Percentiles rank a stretch among this genome's conserved stretches.
Conservation (phyloP, 2,113 vertebrate genomes). For the Macquaria ambigua region DNA sequence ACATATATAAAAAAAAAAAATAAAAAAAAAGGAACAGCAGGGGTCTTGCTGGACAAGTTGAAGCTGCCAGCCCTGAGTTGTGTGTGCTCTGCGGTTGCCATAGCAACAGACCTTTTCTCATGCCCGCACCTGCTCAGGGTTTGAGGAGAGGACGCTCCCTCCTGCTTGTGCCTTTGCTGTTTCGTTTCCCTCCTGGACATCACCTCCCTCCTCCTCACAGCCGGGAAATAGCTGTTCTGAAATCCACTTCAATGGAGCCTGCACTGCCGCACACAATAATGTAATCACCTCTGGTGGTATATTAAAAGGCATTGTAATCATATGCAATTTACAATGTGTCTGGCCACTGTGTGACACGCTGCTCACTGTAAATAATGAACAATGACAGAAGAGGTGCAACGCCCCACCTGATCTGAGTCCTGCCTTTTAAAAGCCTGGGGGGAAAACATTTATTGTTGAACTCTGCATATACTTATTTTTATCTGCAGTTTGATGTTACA, state of each 20-base stretch:
- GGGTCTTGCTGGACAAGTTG: conserved; percentile 51
- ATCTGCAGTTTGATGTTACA: background rate
- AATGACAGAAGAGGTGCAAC: background rate
- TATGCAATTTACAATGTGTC: background rate
- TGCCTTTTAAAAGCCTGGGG: conserved; percentile 5
- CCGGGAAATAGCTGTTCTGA: conserved; percentile 14
- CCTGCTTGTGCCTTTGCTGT: conserved; percentile 28
- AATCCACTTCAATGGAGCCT: background rate
- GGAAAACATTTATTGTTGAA: conserved; percentile 21
- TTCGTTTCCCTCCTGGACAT: conserved; percentile 30
- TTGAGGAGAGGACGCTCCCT: conserved; percentile 52
- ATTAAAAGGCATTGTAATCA: background rate
- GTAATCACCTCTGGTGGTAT: background rate
- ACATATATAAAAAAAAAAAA: background rate
- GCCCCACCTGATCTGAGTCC: background rate
- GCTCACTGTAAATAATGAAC: conserved; percentile 11
- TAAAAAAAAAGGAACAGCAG: background rate
- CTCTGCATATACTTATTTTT: conserved; percentile 17
- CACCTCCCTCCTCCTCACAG: background rate
- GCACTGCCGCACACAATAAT: background rate
- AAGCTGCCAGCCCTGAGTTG: conserved; percentile 50
- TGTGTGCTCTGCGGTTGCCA: conserved; percentile 65
- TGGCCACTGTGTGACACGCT: background rate
- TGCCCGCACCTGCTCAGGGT: conserved; percentile 42
- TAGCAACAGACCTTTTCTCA: conserved; percentile 69